Conservation (phyloP, 2,113 vertebrate species). For the Bubo scandiacus region DNA sequence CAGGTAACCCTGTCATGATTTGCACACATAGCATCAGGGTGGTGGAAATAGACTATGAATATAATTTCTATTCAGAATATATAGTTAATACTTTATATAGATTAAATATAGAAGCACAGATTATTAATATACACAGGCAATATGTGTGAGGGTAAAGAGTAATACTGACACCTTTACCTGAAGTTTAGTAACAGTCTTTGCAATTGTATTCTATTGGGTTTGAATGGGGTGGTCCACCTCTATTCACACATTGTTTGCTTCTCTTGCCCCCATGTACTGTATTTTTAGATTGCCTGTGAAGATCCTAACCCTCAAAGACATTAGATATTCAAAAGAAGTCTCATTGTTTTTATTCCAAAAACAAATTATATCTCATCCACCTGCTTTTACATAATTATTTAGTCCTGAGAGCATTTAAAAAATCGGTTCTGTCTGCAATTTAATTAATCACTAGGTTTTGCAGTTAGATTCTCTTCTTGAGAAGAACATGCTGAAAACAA, state of each 20-base stretch:
- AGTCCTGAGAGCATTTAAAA: neutral
- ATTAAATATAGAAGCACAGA: neutral
- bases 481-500: neutral
- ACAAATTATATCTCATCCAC: neutral
- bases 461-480: neutral
- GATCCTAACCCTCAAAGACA: neutral
- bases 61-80: neutral
- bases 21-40: neutral
- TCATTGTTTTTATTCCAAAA: neutral
- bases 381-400: neutral
- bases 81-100: neutral
- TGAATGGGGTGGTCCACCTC: neutral
- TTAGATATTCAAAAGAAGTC: neutral
- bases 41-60: neutral
- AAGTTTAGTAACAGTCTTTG: neutral
- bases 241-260: neutral
- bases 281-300: neutral
- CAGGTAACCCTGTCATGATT: neutral
- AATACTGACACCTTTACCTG: neutral
- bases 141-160: neutral
- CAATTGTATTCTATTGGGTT: neutral
- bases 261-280: neutral
- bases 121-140: neutral
- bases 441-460: neutral
- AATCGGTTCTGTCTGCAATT: neutral